A percentile compares a stretch with the other conserved stretches of the same genome.
Conservation (phyloP, 2,888 invertebrate species). For the Drosophila affinis region DNA sequence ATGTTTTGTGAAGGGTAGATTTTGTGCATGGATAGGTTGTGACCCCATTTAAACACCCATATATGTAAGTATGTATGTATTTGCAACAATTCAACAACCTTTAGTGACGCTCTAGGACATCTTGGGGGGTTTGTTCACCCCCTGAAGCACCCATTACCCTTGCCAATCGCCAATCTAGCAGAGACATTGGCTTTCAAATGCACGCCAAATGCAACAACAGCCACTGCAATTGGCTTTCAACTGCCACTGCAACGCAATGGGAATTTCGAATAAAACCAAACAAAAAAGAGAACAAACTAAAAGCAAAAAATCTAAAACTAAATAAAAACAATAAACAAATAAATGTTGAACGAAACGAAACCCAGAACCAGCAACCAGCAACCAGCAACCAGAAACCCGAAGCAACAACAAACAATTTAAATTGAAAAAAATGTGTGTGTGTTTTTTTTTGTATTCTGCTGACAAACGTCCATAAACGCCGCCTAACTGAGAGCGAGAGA, state of each 20-base stretch:
- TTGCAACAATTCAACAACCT: neutral
- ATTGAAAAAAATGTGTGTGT: constrained; percentile 49
- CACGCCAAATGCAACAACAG: constrained; percentile 26
- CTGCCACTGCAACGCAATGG: constrained; percentile 48
- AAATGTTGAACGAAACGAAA: constrained; percentile 29
- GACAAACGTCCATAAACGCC: constrained; percentile 61
- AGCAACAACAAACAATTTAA: constrained; percentile 55
- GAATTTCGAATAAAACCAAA: constrained; percentile 50
- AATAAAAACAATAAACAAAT: constrained; percentile 4
- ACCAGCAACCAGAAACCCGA: neutral
- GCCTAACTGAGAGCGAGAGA: constrained; percentile 26
- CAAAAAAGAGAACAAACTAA: constrained; percentile 15
- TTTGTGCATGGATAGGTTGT: neutral
- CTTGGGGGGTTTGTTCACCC: neutral
- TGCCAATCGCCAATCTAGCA: constrained; percentile 31
- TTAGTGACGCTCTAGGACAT: neutral
- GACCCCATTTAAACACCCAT: neutral
- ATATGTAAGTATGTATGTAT: too few relatives aligned
- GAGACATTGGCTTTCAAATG: constrained; percentile 49
- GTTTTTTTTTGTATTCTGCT: constrained; percentile 43
- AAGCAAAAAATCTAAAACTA: neutral
- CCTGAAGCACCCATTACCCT: constrained; percentile 22
- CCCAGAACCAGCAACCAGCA: constrained; percentile 21
- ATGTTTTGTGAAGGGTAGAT: neutral
- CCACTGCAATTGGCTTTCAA: constrained; percentile 43